phyloP scores from a whole-genome alignment of 2,888 invertebrate species.

The Altica lythri region DNA sequence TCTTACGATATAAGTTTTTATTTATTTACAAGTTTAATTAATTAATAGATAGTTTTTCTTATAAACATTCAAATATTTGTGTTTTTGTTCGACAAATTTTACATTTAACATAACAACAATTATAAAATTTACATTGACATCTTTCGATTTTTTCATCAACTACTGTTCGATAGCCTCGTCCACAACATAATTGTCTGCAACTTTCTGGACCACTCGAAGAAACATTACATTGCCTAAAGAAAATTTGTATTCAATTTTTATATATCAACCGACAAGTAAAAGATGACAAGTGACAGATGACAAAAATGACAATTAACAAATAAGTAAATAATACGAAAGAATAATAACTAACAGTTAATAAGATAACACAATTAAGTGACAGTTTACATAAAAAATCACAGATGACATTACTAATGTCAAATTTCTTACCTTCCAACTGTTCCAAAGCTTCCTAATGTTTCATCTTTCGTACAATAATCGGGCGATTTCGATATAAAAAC shows the following conservation, averaged over 20 bases:
- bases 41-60: no score
- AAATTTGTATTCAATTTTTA: conserved; percentile 24
- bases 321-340: neutral
- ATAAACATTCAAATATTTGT: conserved; percentile 71
- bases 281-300: no score
- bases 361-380: no score
- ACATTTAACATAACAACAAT: conserved; percentile 88
- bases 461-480: conserved; percentile 79
- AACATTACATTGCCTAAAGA: conserved; percentile 72
- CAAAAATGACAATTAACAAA: neutral
- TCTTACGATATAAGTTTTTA: no score
- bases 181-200: conserved; percentile 83
- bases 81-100: conserved; percentile 76
- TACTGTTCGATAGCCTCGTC: conserved; percentile 74
- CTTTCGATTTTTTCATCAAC: conserved; percentile 71
- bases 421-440: conserved; percentile 76
- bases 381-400: neutral
- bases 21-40: no score
- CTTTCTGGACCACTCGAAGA: conserved; percentile 70
- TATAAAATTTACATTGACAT: conserved; percentile 84
- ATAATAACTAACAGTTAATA: neutral
- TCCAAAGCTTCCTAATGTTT: conserved; percentile 74
- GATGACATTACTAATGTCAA: neutral
- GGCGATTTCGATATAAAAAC: conserved; percentile 80
- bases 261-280: neutral